phyloP scores from a whole-genome alignment of 2,888 invertebrate species.

The Dilophus febrilis region DNA sequence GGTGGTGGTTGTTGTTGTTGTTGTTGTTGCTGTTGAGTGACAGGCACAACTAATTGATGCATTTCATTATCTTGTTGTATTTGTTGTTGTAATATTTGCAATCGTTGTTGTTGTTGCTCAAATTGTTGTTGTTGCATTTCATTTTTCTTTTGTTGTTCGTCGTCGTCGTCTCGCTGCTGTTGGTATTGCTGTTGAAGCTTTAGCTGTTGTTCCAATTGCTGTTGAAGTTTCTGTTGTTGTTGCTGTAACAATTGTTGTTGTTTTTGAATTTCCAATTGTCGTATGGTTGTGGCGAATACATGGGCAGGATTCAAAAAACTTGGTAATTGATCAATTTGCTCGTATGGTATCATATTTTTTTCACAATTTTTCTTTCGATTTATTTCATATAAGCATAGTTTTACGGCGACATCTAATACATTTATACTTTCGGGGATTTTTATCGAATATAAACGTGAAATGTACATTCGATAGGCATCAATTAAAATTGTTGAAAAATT shows the following conservation, averaged over 20 bases:
- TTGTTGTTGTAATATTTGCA: too few species aligned
- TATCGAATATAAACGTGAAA: conserved; percentile 8
- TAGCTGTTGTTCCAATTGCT: conserved; percentile 30
- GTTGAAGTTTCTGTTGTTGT: conserved; percentile 12
- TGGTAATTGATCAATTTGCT: neutral
- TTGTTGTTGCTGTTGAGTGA: conserved; percentile 13
- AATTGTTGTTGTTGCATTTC: too few species aligned
- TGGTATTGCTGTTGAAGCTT: conserved; percentile 14
- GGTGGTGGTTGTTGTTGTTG: conserved; percentile 8
- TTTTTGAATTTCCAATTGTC: too few species aligned
- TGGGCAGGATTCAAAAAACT: too few species aligned
- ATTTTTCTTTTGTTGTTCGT: too few species aligned
- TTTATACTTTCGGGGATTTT: conserved; percentile 40
- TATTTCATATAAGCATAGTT: conserved; percentile 48
- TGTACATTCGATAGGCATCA: conserved; percentile 52
- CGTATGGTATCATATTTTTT: conserved; percentile 14
- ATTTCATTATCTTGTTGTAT: too few species aligned
- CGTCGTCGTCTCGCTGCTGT: conserved; percentile 14
- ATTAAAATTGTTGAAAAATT: conserved; percentile 45
- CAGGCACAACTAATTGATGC: too few species aligned
- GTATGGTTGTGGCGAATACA: too few species aligned
- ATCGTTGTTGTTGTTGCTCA: neutral
- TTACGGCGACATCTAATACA: conserved; percentile 47
- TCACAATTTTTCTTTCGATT: conserved; percentile 39
- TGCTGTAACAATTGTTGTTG: neutral